Evolutionary conservation across 2,113 vertebrate species (phyloP).

Genomic region (Gadus macrocephalus): DNA sequence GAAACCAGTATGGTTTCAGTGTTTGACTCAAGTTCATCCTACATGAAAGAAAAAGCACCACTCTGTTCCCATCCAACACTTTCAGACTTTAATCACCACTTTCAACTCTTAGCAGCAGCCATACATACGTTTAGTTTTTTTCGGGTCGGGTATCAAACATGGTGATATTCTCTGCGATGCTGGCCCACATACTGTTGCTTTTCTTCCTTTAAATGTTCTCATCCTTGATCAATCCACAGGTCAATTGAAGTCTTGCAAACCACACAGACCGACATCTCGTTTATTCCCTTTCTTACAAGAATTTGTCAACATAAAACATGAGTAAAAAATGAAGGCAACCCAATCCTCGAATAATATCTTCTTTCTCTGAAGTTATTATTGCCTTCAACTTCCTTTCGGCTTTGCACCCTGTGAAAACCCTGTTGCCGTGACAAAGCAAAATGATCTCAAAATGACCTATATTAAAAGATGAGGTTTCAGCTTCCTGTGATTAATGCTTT

Average conservation of each 20-base stretch:
- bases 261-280: conserved; percentile 12
- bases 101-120: conserved; percentile 1
- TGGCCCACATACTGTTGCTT: background rate
- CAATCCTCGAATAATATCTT: conserved; percentile 27
- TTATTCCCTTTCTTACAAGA: conserved; percentile 13
- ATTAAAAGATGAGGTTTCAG: conserved; percentile 40
- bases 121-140: background rate
- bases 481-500: conserved; percentile 31
- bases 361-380: background rate
- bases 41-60: conserved; percentile 29
- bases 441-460: conserved; percentile 58
- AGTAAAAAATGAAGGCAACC: conserved; percentile 69
- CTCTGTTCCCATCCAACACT: conserved; percentile 12
- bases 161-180: conserved; percentile 11
- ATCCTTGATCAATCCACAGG: background rate
- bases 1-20: background rate
- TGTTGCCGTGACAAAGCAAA: conserved; percentile 44
- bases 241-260: conserved; percentile 10
- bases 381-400: conserved; percentile 28
- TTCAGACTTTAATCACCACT: conserved; percentile 10
- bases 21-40: conserved; percentile 30
- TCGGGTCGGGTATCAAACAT: background rate
- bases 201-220: conserved; percentile 9
- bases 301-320: conserved; percentile 42
- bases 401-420: conserved; percentile 15